Conservation (phyloP, 2,113 vertebrate species). For the Puma concolor region DNA sequence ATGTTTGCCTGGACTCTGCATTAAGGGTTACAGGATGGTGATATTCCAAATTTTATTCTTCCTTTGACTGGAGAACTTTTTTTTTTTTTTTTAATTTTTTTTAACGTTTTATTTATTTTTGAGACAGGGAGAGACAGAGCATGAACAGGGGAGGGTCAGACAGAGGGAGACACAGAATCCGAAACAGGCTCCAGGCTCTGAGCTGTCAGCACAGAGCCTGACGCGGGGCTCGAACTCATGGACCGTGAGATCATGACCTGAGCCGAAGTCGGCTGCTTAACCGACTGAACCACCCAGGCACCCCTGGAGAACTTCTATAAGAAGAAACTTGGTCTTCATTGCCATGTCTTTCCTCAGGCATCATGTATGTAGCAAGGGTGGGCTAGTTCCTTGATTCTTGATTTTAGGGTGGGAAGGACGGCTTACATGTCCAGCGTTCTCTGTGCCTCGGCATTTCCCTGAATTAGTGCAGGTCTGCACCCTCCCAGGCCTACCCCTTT, state of each 20-base stretch:
- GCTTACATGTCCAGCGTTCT: not conserved
- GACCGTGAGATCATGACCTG: no score
- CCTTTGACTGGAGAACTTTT: not conserved
- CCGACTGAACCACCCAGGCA: no score
- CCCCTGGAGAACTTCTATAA: not conserved
- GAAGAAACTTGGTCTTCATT: not conserved
- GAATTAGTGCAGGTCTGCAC: accelerated
- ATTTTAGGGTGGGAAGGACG: not conserved
- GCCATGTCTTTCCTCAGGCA: not conserved
- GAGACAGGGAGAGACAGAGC: no score
- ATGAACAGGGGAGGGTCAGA: no score
- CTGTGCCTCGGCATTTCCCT: not conserved
- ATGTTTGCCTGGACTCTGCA: not conserved
- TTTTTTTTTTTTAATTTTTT: no score
- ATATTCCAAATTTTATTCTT: not conserved
- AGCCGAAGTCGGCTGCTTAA: no score
- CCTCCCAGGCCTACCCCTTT: accelerated
- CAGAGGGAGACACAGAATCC: no score
- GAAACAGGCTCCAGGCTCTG: no score
- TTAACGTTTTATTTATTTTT: no score
- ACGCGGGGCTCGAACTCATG: no score
- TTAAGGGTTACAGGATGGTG: not conserved
- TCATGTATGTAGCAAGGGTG: not conserved
- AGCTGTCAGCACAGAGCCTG: no score
- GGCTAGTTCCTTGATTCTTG: not conserved